phyloP scores from a whole-genome alignment of 2,113 vertebrate genomes.

The Cynoglossus semilaevis region DNA sequence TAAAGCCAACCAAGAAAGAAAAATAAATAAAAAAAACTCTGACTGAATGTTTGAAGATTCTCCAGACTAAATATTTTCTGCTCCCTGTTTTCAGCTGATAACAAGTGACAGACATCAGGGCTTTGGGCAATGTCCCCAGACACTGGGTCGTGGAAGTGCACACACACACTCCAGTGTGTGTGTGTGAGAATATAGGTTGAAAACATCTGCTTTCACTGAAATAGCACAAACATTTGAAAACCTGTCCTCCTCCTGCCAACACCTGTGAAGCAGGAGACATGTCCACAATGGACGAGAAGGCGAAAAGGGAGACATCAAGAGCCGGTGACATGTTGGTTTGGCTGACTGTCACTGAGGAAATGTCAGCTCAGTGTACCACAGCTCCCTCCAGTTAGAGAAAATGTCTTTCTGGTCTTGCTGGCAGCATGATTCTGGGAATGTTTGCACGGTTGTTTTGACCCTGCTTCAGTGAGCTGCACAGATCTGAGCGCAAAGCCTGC shows the following conservation, averaged over 20 bases:
- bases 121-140: conserved; percentile 47
- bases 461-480: conserved; percentile 26
- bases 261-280: conserved; percentile 61
- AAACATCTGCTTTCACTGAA: conserved; percentile 54
- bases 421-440: conserved; percentile 15
- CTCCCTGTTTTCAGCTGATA: conserved; percentile 68
- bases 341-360: conserved; percentile 60
- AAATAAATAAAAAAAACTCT: too few species aligned
- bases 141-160: conserved; percentile 13
- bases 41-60: conserved; percentile 37
- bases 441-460: conserved; percentile 46
- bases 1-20: conserved; percentile 14
- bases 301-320: conserved; percentile 57
- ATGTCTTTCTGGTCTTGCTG: conserved; percentile 22
- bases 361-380: conserved; percentile 54
- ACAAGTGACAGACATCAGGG: conserved; percentile 53
- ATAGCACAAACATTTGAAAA: conserved; percentile 58
- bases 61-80: conserved; percentile 45
- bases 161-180: conserved; percentile 1
- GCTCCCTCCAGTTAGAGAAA: conserved; percentile 24
- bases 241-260: conserved; percentile 63
- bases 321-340: conserved; percentile 61
- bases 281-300: conserved; percentile 49
- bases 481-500: conserved; percentile 32
- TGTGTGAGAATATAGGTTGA: conserved; percentile 8